Percentiles rank a stretch among this genome's conserved stretches.
These are phyloP conservation scores for Petrocephalus microphthalmus DNA, from an alignment of 2,113 vertebrate species.

Conservation along the genomic window DNA sequence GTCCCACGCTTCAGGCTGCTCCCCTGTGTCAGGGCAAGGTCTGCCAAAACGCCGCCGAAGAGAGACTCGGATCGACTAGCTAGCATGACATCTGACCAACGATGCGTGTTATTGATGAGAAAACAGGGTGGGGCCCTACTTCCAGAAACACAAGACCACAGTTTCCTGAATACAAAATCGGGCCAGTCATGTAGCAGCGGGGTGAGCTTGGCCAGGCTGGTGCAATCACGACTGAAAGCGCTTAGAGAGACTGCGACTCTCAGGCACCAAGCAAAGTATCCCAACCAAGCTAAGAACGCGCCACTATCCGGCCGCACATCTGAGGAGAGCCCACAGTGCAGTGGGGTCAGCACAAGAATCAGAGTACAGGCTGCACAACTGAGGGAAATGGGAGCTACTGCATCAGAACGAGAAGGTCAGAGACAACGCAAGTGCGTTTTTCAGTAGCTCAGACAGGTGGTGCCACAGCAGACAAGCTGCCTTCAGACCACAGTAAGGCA, in stretches of 20 bases:
- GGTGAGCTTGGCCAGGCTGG: background rate
- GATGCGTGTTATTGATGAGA: background rate
- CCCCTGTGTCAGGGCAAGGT: background rate
- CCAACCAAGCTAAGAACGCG: background rate
- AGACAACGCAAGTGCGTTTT: background rate
- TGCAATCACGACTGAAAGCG: background rate
- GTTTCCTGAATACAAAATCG: background rate
- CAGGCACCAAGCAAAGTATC: background rate
- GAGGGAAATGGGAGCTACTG: background rate
- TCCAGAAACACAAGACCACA: background rate
- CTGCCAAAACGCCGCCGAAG: background rate
- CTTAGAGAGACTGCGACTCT: background rate
- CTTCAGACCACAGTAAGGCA: background rate
- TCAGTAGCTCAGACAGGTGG: constrained; percentile 17
- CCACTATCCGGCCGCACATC: background rate
- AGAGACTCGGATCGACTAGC: background rate
- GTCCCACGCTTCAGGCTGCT: background rate
- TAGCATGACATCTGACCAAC: background rate
- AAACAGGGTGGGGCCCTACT: background rate
- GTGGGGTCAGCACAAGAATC: background rate
- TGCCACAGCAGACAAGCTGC: background rate
- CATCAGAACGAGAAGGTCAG: background rate
- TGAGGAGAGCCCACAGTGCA: background rate
- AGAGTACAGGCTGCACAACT: background rate
- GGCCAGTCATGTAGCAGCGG: background rate